Percentiles rank a stretch among this genome's conserved stretches.
Evolutionary conservation across 2,797 vertebrate genomes (phyloP).

Genomic region (Bradypodion ventrale): DNA sequence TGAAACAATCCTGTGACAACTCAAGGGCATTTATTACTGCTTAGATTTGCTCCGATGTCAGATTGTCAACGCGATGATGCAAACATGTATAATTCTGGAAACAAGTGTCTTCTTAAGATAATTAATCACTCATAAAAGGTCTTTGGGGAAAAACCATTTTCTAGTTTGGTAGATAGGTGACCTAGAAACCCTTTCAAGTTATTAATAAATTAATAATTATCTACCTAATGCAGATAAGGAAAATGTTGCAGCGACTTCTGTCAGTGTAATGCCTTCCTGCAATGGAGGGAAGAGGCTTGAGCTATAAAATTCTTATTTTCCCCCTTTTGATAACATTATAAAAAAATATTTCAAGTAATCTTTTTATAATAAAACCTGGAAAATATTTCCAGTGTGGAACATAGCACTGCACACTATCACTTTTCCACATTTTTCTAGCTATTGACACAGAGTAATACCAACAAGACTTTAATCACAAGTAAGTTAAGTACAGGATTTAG

Average conservation of each 20-base stretch:
- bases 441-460: not conserved
- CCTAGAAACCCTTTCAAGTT: not conserved
- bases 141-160: not conserved
- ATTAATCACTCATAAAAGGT: not conserved
- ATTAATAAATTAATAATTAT: conserved; percentile 7
- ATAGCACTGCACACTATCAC: not conserved
- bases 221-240: not conserved
- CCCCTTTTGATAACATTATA: not conserved
- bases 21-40: not conserved
- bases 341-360: not conserved
- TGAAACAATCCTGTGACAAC: not conserved
- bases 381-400: not conserved
- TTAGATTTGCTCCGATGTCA: not conserved
- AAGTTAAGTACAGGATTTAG: conserved; percentile 16
- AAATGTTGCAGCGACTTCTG: not conserved
- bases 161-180: not conserved
- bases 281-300: not conserved
- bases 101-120: conserved; percentile 8
- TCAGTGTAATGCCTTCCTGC: not conserved
- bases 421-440: not conserved
- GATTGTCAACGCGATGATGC: not conserved
- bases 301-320: not conserved
- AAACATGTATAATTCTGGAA: conserved; percentile 6
- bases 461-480: not conserved
- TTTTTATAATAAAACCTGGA: not conserved